A percentile compares a stretch with the other conserved stretches of the same genome.
Conservation (phyloP, 2,797 vertebrate species). For the Heterohyrax brucei region DNA sequence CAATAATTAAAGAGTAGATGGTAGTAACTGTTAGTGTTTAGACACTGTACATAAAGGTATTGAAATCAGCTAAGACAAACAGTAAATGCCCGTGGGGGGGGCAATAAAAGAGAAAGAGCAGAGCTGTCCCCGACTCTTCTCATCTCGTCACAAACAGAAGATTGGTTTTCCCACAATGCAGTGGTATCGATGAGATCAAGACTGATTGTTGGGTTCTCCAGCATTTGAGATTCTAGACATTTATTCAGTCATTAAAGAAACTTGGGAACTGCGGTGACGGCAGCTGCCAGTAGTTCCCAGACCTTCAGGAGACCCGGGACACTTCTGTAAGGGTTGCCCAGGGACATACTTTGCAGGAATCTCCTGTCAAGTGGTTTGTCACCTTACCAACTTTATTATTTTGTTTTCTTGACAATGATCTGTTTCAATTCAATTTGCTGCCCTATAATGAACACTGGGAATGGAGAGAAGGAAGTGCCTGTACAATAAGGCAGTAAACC, state of each 20-base stretch:
- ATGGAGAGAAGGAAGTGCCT: background rate
- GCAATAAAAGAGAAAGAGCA: slow-evolving; percentile 60
- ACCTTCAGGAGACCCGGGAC: slow-evolving; percentile 33
- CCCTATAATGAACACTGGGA: background rate
- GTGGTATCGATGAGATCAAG: slow-evolving; percentile 15
- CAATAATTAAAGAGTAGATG: background rate
- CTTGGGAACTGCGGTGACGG: slow-evolving; percentile 21
- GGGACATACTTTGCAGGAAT: background rate
- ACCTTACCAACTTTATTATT: background rate
- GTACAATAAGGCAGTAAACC: background rate
- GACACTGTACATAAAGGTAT: background rate
- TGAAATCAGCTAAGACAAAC: slow-evolving; percentile 38
- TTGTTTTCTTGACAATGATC: slow-evolving; percentile 57
- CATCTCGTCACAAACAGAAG: slow-evolving; percentile 67
- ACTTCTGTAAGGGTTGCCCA: background rate
- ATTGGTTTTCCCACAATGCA: slow-evolving; percentile 56
- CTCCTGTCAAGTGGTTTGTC: background rate
- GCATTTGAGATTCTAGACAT: background rate
- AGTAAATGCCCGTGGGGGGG: background rate
- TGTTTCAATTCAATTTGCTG: slow-evolving; percentile 23
- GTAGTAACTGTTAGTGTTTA: background rate
- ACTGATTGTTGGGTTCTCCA: slow-evolving; percentile 31
- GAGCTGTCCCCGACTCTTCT: slow-evolving; percentile 4
- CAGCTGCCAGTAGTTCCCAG: slow-evolving; percentile 53
- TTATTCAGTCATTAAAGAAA: slow-evolving; percentile 64